Conservation (phyloP, 2,888 invertebrate genomes). For the Norana najaformis region DNA sequence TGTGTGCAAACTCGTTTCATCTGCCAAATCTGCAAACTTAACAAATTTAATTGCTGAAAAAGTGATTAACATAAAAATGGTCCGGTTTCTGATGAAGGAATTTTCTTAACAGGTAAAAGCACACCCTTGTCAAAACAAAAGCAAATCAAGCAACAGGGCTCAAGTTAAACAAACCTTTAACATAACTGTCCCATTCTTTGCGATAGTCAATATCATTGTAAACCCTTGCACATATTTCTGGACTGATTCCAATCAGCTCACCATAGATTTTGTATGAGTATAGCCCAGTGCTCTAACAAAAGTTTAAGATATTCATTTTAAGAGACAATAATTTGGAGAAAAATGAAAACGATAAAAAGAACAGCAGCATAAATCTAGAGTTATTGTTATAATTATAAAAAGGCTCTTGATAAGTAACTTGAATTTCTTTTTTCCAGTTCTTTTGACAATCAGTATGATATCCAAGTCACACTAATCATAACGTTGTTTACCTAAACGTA, state of each 20-base stretch:
- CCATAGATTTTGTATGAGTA: conserved; percentile 60
- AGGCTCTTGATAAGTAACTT: not conserved
- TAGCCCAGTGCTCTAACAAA: conserved; percentile 54
- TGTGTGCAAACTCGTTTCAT: no score
- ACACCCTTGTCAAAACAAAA: not conserved
- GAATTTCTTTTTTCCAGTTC: not conserved
- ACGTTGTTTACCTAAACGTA: not conserved
- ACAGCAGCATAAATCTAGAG: not conserved
- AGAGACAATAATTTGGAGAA: not conserved
- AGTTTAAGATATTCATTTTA: conserved; percentile 15
- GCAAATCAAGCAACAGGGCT: not conserved
- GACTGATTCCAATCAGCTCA: conserved; percentile 51
- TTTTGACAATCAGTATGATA: not conserved
- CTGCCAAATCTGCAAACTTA: not conserved
- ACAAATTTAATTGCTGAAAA: conserved; percentile 13
- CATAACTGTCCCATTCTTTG: conserved; percentile 59
- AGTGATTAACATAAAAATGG: not conserved
- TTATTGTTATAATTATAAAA: not conserved
- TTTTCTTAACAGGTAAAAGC: not conserved
- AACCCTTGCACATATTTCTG: conserved; percentile 56
- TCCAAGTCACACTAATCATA: not conserved
- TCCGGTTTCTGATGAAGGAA: not conserved
- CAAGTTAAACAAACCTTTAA: conserved; percentile 51
- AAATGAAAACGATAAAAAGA: not conserved
- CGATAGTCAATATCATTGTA: conserved; percentile 60